phyloP scores from a whole-genome alignment of 2,888 invertebrate genomes.

The Cybosia mesomella region DNA sequence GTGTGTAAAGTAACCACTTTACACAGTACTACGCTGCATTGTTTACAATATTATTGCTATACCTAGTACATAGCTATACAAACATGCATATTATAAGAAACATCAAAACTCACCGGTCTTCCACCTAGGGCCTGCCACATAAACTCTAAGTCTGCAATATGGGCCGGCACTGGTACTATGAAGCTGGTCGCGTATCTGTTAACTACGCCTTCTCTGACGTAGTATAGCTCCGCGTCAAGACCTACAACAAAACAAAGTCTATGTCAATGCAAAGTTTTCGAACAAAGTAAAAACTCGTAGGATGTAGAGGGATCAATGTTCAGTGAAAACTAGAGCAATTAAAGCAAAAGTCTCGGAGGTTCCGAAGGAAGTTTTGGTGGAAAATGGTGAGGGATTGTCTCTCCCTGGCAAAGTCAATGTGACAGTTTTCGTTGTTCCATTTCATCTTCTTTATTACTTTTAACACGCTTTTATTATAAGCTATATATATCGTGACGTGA shows the following conservation, averaged over 20 bases:
- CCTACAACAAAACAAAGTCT: constrained; percentile 83
- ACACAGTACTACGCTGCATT: neutral
- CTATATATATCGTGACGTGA: neutral
- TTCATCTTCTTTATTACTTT: neutral
- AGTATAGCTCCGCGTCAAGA: constrained; percentile 92
- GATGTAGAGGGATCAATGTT: constrained; percentile 4
- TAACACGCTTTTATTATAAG: neutral
- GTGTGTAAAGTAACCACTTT: neutral
- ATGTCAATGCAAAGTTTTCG: neutral
- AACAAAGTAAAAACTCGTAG: neutral
- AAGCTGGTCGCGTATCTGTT: constrained; percentile 95
- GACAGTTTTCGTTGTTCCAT: neutral
- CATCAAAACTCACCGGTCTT: constrained; percentile 88
- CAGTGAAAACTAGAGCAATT: constrained; percentile 7
- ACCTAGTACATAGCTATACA: too few relatives aligned
- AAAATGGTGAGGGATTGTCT: neutral
- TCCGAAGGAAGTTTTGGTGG: neutral
- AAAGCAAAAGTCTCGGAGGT: constrained; percentile 4
- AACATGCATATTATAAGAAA: too few relatives aligned
- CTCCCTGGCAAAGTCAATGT: neutral
- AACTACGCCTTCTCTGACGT: constrained; percentile 93
- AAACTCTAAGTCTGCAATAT: constrained; percentile 93
- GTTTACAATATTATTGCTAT: neutral
- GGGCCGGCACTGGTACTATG: constrained; percentile 92
- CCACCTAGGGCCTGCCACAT: constrained; percentile 94